Base-by-base conservation (phyloP, 2,888 invertebrate genomes). In the Byasa hedistus region DNA sequence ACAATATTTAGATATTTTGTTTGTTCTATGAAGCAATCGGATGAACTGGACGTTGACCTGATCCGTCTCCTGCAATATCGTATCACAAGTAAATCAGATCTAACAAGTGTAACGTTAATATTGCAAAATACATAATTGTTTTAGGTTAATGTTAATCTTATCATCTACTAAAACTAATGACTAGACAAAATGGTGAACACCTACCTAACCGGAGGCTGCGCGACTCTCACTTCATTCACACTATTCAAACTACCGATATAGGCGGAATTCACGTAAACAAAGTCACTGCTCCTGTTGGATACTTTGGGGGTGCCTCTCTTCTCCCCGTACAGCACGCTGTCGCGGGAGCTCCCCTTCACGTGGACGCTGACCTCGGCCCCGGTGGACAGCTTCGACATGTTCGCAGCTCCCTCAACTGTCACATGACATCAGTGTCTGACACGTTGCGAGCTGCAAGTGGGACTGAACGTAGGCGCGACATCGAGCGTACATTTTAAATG, bases 231-330 rank as follows among this genome's bases (percentile, higher is more conserved):
- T 8, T 75, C 78, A 58, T 71, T 79, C 0, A 89, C 76, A 79
- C 73, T 82, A 54, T 73, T 75, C 23, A 79, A 71, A 75, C 87
- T 89, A 15, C 87, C 89, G 0, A 80, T 82, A 72, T 79, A 91
- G 0, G 83, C 89, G 2, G 76, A 70, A 68, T 91, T 91, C 73
- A 85, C 84, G 72, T 85, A 91, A 63, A 83, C 85, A 76, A 79
- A 87, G 7, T 87, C 81, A 69, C 69, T 77, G 17, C 74, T 77
- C 56, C 73, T 76, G 21, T 68, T 71, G n/a, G 78, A 65, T 55
- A 75, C 58, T 65, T 73, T 72, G n/a, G 71, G 68, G 2, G 55
- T 32, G 23, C 58, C 62, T 32, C 66, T 60, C 23, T 66, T 75
- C 12, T 73, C 39, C 2, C 70, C 68, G 5, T 66, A 65, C 8